Conservation (phyloP, 2,113 vertebrate species). For the Pogona vitticeps region DNA sequence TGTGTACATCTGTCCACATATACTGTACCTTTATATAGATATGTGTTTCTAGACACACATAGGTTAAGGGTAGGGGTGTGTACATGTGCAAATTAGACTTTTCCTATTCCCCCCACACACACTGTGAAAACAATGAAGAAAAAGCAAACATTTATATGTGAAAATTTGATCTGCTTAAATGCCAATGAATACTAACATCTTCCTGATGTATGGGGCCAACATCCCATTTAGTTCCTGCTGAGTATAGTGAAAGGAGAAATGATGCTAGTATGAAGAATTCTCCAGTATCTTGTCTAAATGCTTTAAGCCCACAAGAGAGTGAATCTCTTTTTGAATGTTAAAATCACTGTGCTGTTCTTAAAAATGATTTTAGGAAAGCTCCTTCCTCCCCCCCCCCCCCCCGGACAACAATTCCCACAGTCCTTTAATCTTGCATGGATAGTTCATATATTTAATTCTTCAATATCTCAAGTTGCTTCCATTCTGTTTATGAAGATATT, state of each 20-base stretch:
- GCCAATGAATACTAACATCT: conserved; percentile 19
- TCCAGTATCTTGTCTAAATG: neutral
- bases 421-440: no score
- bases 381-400: no score
- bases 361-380: no score
- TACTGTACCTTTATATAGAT: neutral
- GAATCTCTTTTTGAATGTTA: neutral
- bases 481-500: no score
- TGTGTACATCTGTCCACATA: neutral
- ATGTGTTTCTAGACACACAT: neutral
- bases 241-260: neutral
- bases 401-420: no score
- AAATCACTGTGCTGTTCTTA: no score
- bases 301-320: neutral
- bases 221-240: conserved; percentile 10
- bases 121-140: neutral
- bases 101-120: neutral
- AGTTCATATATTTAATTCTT: no score
- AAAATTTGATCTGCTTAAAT: conserved; percentile 3
- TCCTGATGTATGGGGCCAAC: conserved; percentile 8
- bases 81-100: neutral
- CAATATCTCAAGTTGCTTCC: no score
- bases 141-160: neutral
- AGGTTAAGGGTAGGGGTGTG: neutral
- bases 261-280: neutral